A percentile compares a stretch with the other conserved stretches of the same genome.
phyloP scores from a whole-genome alignment of 2,113 vertebrate genomes.

The Cyrtonyx montezumae region DNA sequence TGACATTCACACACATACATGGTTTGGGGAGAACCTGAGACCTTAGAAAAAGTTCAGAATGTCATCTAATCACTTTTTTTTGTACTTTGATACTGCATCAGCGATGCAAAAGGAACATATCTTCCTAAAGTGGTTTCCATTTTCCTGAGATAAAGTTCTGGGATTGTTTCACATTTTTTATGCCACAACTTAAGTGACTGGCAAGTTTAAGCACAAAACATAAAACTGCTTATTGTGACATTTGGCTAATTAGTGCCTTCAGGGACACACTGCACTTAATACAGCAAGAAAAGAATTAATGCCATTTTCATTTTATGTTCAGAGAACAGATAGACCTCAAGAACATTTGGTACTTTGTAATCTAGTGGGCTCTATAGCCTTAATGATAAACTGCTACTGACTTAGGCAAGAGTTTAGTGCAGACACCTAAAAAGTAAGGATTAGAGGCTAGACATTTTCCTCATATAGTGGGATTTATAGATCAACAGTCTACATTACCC shows the following conservation, averaged over 20 bases:
- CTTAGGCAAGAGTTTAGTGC: background rate
- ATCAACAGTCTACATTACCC: background rate
- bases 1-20: background rate
- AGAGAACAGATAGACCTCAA: background rate
- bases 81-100: background rate
- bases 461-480: background rate
- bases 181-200: background rate
- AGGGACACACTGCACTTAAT: background rate
- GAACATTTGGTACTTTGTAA: conserved; percentile 33
- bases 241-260: conserved; percentile 49
- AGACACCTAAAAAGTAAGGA: background rate
- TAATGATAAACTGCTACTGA: conserved; percentile 7
- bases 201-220: conserved; percentile 22
- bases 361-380: background rate
- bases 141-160: background rate
- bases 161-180: background rate
- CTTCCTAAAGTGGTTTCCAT: background rate
- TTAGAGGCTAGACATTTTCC: background rate
- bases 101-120: background rate
- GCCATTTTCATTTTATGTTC: conserved; percentile 50
- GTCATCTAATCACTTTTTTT: background rate
- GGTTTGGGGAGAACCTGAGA: background rate
- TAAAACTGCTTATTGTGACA: conserved; percentile 44
- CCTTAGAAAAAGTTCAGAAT: background rate
- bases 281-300: background rate